Conservation (phyloP, 2,888 invertebrate species). For the Emmelina monodactyla region DNA sequence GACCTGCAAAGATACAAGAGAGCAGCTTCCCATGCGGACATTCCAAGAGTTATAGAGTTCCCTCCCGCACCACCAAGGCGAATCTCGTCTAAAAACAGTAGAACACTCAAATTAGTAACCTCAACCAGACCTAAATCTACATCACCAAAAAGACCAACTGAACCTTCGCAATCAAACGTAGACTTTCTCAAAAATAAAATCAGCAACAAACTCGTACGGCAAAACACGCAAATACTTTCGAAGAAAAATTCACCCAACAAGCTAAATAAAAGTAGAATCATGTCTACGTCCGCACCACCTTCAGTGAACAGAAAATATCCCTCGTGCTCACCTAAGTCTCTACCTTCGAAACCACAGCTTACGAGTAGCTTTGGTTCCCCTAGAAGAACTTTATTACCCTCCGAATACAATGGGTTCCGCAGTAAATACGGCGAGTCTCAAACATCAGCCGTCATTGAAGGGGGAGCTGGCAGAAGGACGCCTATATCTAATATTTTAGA, state of each 20-base stretch:
- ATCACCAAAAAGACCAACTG: constrained; percentile 33
- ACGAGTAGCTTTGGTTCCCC: constrained; percentile 58
- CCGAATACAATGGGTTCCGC: constrained; percentile 39
- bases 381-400: constrained; percentile 47
- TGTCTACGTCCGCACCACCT: constrained; percentile 51
- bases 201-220: constrained; percentile 62
- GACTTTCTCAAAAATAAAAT: constrained; percentile 70
- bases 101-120: constrained; percentile 71
- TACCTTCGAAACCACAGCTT: constrained; percentile 26
- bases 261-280: constrained; percentile 25
- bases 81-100: constrained; percentile 76
- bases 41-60: constrained; percentile 29
- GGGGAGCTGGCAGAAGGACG: constrained; percentile 54
- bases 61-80: constrained; percentile 80
- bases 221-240: constrained; percentile 49
- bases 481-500: constrained; percentile 59
- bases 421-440: constrained; percentile 30
- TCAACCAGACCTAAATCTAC: constrained; percentile 48
- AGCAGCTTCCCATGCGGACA: constrained; percentile 61
- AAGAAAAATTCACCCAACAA: constrained; percentile 21
- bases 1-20: constrained; percentile 59
- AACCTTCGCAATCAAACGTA: constrained; percentile 54
- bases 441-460: constrained; percentile 45
- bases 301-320: constrained; percentile 40
- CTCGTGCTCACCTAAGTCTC: constrained; percentile 18